Base-by-base conservation (phyloP, 2,797 vertebrate species). In the Peromyscus melanophrys region DNA sequence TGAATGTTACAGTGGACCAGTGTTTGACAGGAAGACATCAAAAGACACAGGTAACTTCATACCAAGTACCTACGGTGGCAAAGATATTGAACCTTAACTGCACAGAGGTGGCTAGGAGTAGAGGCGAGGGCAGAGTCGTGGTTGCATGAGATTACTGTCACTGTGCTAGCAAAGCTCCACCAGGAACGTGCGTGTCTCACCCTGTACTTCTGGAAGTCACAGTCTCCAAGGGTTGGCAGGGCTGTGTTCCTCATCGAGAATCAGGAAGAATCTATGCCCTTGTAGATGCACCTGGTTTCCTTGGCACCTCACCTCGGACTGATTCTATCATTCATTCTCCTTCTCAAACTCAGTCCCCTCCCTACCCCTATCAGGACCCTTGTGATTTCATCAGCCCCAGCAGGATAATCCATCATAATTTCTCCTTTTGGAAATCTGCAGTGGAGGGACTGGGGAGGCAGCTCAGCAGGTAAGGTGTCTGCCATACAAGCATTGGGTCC, bases 21-120 rank as follows among this genome's bases (percentile, higher is more conserved):
- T 57, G 86, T 23, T 75, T 82, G 40, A 83, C 31, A 75, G 63
- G 89, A 92, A 81, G 55, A 29, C 80, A 91, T 86, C 46, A 76
- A 75, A 85, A 89, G 83, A 7, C 88, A 95, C 43, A 76, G 40
- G 46, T 49, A 91, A 82, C 25, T 5, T 83, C 69, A 1, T 19
- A 29, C 27, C 40, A 83, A 31, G 49, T 52, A 1, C 23, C 71
- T 90, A 46, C 2, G 31, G n/a, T 29, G 27, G 4, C 75, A 84
- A 83, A 78, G 31, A 71, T 43, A 71, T 1, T 80, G 17, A 89
- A 92, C 55, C 4, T 37, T 69, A 8, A 52, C 2, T 73, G 4
- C 29, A 86, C 76, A 87, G 43, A 73, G 31, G 84, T 40, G 46
- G 17, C 13, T n/a, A 52, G 75, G 83, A 87, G 77, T 11, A 14